phyloP scores from a whole-genome alignment of 1,140 invertebrate species.

The Eriosoma lanigerum region DNA sequence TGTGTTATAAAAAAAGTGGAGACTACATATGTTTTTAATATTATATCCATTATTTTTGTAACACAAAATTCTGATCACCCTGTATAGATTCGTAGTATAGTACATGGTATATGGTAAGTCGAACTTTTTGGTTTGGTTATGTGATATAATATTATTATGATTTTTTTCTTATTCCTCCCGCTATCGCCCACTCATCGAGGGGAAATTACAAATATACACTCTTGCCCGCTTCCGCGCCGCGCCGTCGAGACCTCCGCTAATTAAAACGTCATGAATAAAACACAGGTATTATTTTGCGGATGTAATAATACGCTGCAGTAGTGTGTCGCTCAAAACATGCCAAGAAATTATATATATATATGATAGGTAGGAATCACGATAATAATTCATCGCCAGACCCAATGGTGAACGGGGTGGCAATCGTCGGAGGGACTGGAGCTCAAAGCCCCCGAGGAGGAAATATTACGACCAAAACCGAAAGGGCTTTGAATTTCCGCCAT shows the following conservation, averaged over 20 bases:
- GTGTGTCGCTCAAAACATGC: slow-evolving; percentile 30
- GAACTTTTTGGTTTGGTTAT: neutral
- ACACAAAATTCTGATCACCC: too few species aligned
- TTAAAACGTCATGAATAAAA: slow-evolving; percentile 51
- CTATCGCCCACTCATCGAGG: neutral
- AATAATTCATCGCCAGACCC: slow-evolving; percentile 36
- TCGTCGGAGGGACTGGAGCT: neutral
- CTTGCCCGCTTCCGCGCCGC: neutral
- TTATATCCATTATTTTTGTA: too few species aligned
- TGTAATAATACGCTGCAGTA: slow-evolving; percentile 38
- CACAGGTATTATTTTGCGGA: slow-evolving; percentile 46
- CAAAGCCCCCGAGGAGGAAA: slow-evolving; percentile 38
- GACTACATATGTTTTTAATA: too few species aligned
- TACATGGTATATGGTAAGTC: neutral
- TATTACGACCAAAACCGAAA: slow-evolving; percentile 47
- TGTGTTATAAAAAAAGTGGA: too few species aligned
- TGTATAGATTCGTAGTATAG: too few species aligned
- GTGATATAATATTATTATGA: neutral
- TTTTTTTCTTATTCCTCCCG: neutral
- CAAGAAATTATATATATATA: neutral
- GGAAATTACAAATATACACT: neutral
- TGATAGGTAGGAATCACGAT: too few species aligned
- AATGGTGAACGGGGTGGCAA: neutral
- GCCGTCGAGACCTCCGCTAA: neutral
- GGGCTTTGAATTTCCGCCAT: slow-evolving; percentile 47